Percentiles rank a stretch among this genome's conserved stretches.
These are phyloP conservation scores for Pachyramphus minor DNA, from an alignment of 2,113 vertebrate species.

Conservation along the genomic window DNA sequence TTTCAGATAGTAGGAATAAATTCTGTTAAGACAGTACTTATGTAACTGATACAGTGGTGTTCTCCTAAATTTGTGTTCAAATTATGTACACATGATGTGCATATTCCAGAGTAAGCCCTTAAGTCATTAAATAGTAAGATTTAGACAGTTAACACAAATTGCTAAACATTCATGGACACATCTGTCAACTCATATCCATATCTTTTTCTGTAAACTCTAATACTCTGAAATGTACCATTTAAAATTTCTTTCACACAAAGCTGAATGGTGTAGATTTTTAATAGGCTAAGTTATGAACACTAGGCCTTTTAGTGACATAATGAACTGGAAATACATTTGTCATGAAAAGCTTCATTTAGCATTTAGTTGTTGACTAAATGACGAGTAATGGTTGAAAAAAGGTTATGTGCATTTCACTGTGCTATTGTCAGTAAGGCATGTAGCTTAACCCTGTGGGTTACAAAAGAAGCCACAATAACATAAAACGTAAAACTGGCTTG, in stretches of 20 bases:
- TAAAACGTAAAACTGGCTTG: not conserved
- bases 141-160: not conserved
- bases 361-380: not conserved
- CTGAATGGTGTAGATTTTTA: not conserved
- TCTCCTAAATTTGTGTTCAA: not conserved
- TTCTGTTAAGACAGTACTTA: not conserved
- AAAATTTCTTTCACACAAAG: constrained; percentile 2
- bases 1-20: not conserved
- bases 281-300: not conserved
- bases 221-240: not conserved
- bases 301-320: not conserved
- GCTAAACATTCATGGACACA: not conserved
- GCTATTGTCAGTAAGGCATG: not conserved
- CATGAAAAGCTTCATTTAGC: not conserved
- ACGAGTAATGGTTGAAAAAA: not conserved
- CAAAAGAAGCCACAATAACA: not conserved
- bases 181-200: not conserved
- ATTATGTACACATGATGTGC: not conserved
- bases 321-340: not conserved
- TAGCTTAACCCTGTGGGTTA: not conserved
- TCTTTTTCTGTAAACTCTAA: not conserved
- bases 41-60: not conserved
- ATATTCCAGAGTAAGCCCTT: not conserved
- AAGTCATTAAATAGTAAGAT: not conserved
- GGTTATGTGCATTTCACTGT: not conserved